These are phyloP conservation scores for Eleginops maclovinus DNA, from an alignment of 2,113 vertebrate species.

Conservation along the genomic window DNA sequence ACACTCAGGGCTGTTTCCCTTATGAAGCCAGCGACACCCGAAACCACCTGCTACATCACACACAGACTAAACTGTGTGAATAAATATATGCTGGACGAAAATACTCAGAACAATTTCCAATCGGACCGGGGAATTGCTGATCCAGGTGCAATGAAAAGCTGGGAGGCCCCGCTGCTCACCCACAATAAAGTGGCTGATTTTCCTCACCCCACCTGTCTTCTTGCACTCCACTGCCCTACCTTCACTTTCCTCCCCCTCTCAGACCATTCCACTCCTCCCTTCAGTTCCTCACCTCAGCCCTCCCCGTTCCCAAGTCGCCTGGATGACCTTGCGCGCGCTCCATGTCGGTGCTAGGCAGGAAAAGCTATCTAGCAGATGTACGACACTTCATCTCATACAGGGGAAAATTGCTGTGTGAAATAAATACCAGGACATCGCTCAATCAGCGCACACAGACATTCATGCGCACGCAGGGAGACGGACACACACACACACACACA, in stretches of 20 bases:
- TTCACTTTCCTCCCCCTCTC: not conserved
- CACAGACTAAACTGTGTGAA: slow-evolving; percentile 32
- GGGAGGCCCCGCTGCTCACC: slow-evolving; percentile 21
- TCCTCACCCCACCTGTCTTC: slow-evolving; percentile 37
- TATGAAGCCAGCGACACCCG: slow-evolving; percentile 65
- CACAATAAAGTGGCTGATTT: slow-evolving; percentile 48
- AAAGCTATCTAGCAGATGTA: slow-evolving; percentile 81
- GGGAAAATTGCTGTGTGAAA: slow-evolving; percentile 74
- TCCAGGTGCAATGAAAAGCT: slow-evolving; percentile 58
- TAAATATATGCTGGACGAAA: slow-evolving; percentile 42
- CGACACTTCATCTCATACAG: slow-evolving; percentile 77
- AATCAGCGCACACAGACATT: slow-evolving; percentile 11
- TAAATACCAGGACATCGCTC: slow-evolving; percentile 73
- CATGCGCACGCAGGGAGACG: not conserved
- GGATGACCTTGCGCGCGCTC: slow-evolving; percentile 68
- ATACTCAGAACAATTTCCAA: slow-evolving; percentile 29
- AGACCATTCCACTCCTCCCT: slow-evolving; percentile 36
- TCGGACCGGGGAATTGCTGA: slow-evolving; percentile 55
- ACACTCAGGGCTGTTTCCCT: slow-evolving; percentile 45
- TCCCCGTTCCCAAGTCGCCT: slow-evolving; percentile 50
- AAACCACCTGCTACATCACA: slow-evolving; percentile 67
- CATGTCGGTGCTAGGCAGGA: slow-evolving; percentile 53
- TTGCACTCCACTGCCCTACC: slow-evolving; percentile 27
- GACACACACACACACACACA: not conserved
- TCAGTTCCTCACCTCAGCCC: slow-evolving; percentile 44